phyloP scores from a whole-genome alignment of 2,888 invertebrate genomes.

The Leptura quadrifasciata region DNA sequence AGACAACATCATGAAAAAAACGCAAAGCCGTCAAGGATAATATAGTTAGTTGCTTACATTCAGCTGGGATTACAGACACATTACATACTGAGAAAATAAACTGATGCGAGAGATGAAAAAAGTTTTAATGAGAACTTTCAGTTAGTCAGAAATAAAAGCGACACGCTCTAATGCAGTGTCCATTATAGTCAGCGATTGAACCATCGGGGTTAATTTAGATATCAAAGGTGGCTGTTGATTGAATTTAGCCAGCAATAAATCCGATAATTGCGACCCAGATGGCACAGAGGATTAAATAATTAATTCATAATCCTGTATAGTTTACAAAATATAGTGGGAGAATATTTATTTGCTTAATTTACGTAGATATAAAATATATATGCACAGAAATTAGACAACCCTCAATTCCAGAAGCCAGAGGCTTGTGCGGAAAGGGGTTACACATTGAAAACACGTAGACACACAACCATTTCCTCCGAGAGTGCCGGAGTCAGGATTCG shows the following conservation, averaged over 20 bases:
- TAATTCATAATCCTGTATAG: background rate
- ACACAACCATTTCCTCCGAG: no score
- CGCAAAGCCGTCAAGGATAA: background rate
- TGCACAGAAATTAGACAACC: no score
- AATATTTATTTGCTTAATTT: background rate
- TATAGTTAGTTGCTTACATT: background rate
- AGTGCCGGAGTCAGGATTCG: no score
- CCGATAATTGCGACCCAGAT: constrained; percentile 40
- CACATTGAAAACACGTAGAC: no score
- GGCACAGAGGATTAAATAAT: background rate
- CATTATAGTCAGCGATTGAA: constrained; percentile 51
- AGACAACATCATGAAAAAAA: background rate
- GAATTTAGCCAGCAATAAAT: constrained; percentile 50
- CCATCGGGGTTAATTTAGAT: constrained; percentile 53
- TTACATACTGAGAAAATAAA: background rate
- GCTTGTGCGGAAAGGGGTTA: no score
- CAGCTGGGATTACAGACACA: background rate
- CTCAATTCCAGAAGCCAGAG: no score
- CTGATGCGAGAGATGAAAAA: background rate
- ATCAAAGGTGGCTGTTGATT: constrained; percentile 56
- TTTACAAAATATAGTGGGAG: background rate
- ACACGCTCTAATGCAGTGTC: constrained; percentile 43
- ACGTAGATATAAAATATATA: no score
- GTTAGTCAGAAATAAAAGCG: constrained; percentile 35
- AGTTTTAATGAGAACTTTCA: constrained; percentile 21